A percentile compares a stretch with the other conserved stretches of the same genome.
Conservation (phyloP, 1,140 invertebrate species). For the Ceratoteleas bidentatus region DNA sequence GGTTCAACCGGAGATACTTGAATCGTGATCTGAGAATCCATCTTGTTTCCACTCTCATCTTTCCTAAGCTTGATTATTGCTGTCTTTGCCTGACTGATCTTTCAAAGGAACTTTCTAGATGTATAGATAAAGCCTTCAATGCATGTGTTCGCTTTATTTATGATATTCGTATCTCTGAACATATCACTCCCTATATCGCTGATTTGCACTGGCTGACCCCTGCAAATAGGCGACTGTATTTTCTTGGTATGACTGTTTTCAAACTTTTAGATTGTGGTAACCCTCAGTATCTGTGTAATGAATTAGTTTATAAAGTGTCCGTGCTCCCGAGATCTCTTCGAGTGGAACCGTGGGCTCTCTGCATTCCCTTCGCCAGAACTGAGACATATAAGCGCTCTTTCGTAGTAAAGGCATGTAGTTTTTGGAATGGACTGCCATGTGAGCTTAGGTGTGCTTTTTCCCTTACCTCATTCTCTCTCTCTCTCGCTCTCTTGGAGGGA, state of each 20-base stretch:
- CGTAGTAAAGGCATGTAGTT: neutral
- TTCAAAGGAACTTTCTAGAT: neutral
- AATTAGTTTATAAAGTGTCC: neutral
- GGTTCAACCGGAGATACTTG: neutral
- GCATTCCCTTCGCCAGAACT: constrained; percentile 2
- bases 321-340: neutral
- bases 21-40: too few species aligned
- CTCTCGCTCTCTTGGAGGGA: too few species aligned
- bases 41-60: too few species aligned
- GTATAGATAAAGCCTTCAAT: neutral
- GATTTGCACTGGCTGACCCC: neutral
- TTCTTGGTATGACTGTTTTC: neutral
- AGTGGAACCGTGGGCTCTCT: neutral
- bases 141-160: neutral
- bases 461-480: too few species aligned
- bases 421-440: constrained; percentile 2
- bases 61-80: constrained; percentile 6
- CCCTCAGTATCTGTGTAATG: neutral
- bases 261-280: neutral
- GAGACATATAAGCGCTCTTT: constrained; percentile 1
- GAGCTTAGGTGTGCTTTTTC: too few species aligned
- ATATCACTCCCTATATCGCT: neutral
- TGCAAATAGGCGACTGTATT: neutral
- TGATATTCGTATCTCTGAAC: neutral
- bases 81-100: neutral